A percentile compares a stretch with the other conserved stretches of the same genome.
Conservation (phyloP, 2,888 invertebrate genomes). For the Rhamnusium bicolor region DNA sequence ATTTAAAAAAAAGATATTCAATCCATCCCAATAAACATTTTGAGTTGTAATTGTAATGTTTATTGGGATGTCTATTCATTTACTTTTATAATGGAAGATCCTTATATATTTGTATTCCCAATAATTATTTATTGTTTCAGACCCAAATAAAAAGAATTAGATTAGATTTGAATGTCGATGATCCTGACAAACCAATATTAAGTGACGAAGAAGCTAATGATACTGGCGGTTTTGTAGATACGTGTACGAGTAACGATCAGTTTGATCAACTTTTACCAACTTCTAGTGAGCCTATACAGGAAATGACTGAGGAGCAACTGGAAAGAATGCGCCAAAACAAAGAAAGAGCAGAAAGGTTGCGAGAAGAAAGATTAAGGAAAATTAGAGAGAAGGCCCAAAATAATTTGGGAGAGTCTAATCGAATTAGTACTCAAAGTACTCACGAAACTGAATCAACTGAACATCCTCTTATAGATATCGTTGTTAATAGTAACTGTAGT, state of each 20-base stretch:
- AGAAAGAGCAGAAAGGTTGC: slow-evolving; percentile 69
- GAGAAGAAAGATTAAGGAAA: slow-evolving; percentile 58
- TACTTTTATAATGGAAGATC: too few relatives aligned
- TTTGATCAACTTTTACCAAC: slow-evolving; percentile 50
- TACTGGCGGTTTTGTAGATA: slow-evolving; percentile 74
- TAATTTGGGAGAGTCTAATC: slow-evolving; percentile 27
- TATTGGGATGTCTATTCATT: too few relatives aligned
- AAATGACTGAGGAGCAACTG: slow-evolving; percentile 78
- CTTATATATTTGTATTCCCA: too few relatives aligned
- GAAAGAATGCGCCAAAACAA: slow-evolving; percentile 76
- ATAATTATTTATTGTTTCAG: too few relatives aligned
- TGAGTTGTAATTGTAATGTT: too few relatives aligned
- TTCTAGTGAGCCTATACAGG: slow-evolving; percentile 31
- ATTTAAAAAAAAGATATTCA: too few relatives aligned
- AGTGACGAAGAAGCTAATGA: slow-evolving; percentile 68
- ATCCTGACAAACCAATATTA: slow-evolving; percentile 69
- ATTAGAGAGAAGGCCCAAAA: slow-evolving; percentile 39
- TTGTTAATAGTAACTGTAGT: background rate
- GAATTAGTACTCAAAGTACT: slow-evolving; percentile 7
- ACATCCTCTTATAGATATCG: background rate
- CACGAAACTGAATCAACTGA: too few relatives aligned
- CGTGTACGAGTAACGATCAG: slow-evolving; percentile 37
- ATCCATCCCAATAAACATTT: too few relatives aligned
- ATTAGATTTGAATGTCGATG: slow-evolving; percentile 73
- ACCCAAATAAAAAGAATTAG: slow-evolving; percentile 80